A percentile compares a stretch with the other conserved stretches of the same genome.
Evolutionary conservation across 2,113 vertebrate genomes (phyloP).

Genomic region (Chauna torquata): DNA sequence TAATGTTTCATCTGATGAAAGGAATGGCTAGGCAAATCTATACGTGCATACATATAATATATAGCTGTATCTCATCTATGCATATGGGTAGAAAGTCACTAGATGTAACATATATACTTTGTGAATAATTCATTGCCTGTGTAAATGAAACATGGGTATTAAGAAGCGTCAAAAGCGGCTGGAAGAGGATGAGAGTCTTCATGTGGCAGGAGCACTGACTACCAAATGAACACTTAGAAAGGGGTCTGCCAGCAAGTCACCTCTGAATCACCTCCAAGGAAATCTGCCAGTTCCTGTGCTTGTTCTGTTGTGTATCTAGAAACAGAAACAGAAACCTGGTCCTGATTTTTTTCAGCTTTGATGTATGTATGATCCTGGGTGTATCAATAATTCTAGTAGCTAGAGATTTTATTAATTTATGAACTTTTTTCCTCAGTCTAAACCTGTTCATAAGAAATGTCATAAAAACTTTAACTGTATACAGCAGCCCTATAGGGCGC

Average conservation of each 20-base stretch:
- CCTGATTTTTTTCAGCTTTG: background rate
- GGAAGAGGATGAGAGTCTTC: background rate
- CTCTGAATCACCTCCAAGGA: background rate
- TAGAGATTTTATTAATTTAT: background rate
- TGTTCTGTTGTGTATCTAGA: background rate
- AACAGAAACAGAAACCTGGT: background rate
- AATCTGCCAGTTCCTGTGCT: background rate
- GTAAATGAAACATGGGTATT: background rate
- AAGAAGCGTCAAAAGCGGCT: background rate
- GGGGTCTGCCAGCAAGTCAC: background rate
- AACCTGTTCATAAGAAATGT: background rate
- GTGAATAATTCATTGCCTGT: background rate
- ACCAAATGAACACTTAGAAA: background rate
- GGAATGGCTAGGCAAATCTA: background rate
- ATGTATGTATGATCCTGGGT: background rate
- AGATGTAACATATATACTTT: background rate
- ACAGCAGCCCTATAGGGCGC: background rate
- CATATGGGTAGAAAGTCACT: background rate
- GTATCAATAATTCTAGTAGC: background rate
- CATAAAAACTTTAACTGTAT: background rate
- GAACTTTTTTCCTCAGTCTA: background rate
- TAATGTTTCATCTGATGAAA: background rate
- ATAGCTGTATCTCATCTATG: background rate
- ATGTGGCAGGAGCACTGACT: background rate
- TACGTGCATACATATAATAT: background rate